A percentile compares a stretch with the other conserved stretches of the same genome.
Evolutionary conservation across 2,113 vertebrate species (phyloP).

Genomic region (Lepisosteus osseus): DNA sequence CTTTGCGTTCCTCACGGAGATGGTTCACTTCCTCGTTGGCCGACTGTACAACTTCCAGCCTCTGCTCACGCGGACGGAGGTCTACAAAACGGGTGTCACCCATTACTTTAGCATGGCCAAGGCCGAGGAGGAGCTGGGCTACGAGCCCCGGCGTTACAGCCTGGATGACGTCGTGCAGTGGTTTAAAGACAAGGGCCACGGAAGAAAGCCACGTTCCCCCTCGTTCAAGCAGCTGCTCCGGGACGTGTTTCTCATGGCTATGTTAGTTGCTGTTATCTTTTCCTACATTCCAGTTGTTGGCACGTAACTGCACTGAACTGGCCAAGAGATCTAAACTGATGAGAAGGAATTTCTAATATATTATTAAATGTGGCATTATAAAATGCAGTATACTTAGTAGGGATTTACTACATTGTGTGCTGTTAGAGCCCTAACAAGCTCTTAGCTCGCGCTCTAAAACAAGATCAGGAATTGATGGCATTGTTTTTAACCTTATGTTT

Average conservation of each 20-base stretch:
- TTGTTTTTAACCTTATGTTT: too few species aligned
- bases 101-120: constrained; percentile 91
- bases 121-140: constrained; percentile 78
- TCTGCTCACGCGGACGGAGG: constrained; percentile 86
- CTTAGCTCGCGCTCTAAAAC: too few species aligned
- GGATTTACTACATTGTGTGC: too few species aligned
- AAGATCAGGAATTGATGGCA: too few species aligned
- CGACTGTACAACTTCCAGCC: constrained; percentile 87
- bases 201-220: constrained; percentile 41
- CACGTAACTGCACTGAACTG: constrained; percentile 15
- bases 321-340: too few species aligned
- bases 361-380: too few species aligned
- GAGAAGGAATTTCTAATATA: too few species aligned
- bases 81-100: constrained; percentile 89
- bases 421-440: too few species aligned
- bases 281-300: constrained; percentile 64
- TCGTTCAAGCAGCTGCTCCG: constrained; percentile 38
- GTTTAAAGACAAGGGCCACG: constrained; percentile 77
- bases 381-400: too few species aligned
- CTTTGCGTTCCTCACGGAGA: constrained; percentile 84
- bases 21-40: constrained; percentile 69
- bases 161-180: constrained; percentile 82
- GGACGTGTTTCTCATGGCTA: constrained; percentile 53
- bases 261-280: constrained; percentile 53
- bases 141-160: constrained; percentile 67